These are phyloP conservation scores for Climacteris rufus DNA, from an alignment of 2,113 vertebrate genomes.

Conservation along the genomic window DNA sequence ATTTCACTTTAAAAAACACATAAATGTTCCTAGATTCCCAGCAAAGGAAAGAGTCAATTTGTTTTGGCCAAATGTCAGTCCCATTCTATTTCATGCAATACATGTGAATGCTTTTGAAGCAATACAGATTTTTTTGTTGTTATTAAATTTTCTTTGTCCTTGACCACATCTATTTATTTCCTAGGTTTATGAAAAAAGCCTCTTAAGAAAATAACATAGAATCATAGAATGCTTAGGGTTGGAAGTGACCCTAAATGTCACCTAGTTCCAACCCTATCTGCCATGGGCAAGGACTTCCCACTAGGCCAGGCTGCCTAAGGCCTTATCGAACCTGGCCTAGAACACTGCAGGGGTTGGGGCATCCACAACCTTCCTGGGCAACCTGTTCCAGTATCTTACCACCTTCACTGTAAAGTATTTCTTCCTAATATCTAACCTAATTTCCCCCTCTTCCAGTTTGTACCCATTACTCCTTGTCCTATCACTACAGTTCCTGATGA, in stretches of 20 bases:
- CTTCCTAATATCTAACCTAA: neutral
- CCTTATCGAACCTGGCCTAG: neutral
- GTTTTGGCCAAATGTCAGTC: neutral
- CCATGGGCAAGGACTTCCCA: neutral
- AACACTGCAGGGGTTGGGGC: neutral
- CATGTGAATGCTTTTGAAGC: neutral
- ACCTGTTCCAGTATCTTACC: neutral
- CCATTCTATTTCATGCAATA: neutral
- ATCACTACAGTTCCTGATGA: neutral
- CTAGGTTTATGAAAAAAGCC: neutral
- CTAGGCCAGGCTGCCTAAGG: neutral
- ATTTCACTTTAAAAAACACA: neutral
- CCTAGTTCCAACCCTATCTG: neutral
- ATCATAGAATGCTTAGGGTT: neutral
- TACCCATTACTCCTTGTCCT: neutral
- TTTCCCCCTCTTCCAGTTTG: neutral
- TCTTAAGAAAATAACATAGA: neutral
- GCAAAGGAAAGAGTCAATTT: neutral
- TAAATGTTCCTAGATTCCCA: constrained; percentile 1
- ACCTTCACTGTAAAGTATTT: neutral
- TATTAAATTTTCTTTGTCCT: neutral
- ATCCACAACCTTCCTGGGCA: neutral
- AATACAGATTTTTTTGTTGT: neutral
- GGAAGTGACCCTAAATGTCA: neutral
- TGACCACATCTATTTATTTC: neutral